phyloP scores from a whole-genome alignment of 1,140 invertebrate genomes.

The Drosophila punjabiensis region DNA sequence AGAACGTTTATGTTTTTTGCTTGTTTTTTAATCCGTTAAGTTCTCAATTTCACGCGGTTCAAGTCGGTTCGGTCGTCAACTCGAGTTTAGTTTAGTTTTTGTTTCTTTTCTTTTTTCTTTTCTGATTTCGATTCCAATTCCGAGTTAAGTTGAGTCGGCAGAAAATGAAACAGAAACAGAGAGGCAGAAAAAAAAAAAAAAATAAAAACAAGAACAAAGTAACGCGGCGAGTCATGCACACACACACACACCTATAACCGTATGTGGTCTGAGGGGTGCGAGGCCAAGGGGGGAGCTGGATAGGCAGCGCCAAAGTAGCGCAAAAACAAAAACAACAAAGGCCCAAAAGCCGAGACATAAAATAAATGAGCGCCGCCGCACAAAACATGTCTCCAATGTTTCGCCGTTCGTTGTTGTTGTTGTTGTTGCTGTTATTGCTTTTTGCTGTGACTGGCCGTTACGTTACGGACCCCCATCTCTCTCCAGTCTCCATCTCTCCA shows the following conservation, averaged over 20 bases:
- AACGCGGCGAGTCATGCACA: slow-evolving; percentile 68
- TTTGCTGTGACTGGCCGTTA: slow-evolving; percentile 64
- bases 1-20: slow-evolving; percentile 15
- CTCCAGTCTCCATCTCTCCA: slow-evolving; percentile 5
- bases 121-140: slow-evolving; percentile 17
- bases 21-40: slow-evolving; percentile 36
- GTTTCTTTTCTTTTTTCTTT: slow-evolving; percentile 3
- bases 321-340: slow-evolving; percentile 63
- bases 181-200: neutral
- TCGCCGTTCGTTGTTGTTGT: slow-evolving; percentile 32
- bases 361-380: slow-evolving; percentile 79
- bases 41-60: slow-evolving; percentile 46
- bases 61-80: slow-evolving; percentile 10
- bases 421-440: slow-evolving; percentile 53
- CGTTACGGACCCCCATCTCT: slow-evolving; percentile 32
- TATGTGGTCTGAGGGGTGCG: neutral
- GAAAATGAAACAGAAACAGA: slow-evolving; percentile 31
- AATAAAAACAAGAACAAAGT: slow-evolving; percentile 52
- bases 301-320: slow-evolving; percentile 64
- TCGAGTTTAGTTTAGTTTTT: slow-evolving; percentile 27
- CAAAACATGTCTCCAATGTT: slow-evolving; percentile 79
- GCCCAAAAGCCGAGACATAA: slow-evolving; percentile 69
- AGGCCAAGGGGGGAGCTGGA: slow-evolving; percentile 44
- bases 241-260: slow-evolving; percentile 34
- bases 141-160: slow-evolving; percentile 33